Conservation (phyloP, 2,888 invertebrate species). For the Cerceris ruficornis region DNA sequence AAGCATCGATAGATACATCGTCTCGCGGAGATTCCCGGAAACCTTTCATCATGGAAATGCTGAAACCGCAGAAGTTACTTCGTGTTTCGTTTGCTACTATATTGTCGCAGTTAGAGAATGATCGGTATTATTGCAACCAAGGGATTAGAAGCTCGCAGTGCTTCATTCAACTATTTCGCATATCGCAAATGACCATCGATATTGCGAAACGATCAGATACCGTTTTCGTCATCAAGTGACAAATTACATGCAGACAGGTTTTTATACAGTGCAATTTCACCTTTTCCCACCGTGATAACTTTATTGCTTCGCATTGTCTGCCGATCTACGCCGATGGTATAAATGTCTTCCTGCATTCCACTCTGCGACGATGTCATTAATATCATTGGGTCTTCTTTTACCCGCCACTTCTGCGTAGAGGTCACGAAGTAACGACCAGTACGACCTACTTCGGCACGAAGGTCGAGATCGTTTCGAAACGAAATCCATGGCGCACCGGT, state of each 20-base stretch:
- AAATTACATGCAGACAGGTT: slow-evolving; percentile 52
- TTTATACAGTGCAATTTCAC: slow-evolving; percentile 52
- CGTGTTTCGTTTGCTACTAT: no score
- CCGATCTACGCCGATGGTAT: slow-evolving; percentile 42
- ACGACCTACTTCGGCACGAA: slow-evolving; percentile 23
- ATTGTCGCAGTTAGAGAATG: no score
- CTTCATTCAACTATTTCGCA: no score
- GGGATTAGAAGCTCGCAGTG: no score
- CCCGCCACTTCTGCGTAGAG: slow-evolving; percentile 36
- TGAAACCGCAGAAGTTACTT: no score
- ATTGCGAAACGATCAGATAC: not conserved
- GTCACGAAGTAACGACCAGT: slow-evolving; percentile 38
- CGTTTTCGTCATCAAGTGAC: slow-evolving; percentile 26
- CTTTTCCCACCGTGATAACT: slow-evolving; percentile 46
- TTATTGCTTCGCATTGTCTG: slow-evolving; percentile 60
- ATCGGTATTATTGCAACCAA: no score
- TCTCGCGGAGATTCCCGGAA: no score
- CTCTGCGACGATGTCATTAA: slow-evolving; percentile 56
- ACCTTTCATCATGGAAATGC: no score
- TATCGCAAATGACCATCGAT: not conserved
- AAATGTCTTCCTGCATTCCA: slow-evolving; percentile 56
- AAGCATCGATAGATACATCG: no score
- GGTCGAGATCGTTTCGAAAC: slow-evolving; percentile 23
- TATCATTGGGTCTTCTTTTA: slow-evolving; percentile 51
- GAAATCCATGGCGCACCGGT: slow-evolving; percentile 40